Evolutionary conservation across 2,797 vertebrate genomes (phyloP), one percentile per base, ranked within the genome.

Genomic region (Xyrichtys novacula): DNA sequence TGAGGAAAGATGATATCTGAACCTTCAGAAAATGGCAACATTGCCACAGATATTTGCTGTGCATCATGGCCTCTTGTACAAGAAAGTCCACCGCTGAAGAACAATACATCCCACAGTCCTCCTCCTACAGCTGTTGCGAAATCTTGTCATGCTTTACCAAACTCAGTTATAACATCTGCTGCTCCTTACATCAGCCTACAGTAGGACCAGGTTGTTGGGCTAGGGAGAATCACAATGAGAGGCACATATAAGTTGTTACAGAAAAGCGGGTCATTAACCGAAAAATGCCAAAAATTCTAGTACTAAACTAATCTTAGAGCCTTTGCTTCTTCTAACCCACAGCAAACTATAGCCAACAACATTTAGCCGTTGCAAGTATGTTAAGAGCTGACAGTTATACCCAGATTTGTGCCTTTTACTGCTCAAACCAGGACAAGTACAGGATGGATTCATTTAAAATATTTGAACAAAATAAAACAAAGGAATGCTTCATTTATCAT

Each of bases 321-420:
- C 39, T 73, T 82, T 81, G 63, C 68, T 80, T 71, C 76, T 86
- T 88, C 38, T 76, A 76, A 80, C 42, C 50, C 74, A 74, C 83
- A 67, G 57, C 50, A 60, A 83, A 81, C 53, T 80, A 52, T 65
- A 79, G 58, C 43, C 63, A 60, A 65, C 54, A 54, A 65, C 50
- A 80, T 55, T 28, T 71, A 76, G 71, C 53, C 75, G 85, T 70
- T 54, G 52, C 68, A 85, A 71, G 66, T 78, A 76, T 67, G 86
- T 72, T 74, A 82, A 73, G 74, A 84, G n/a, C 67, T 78, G 73
- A 80, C 74, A 81, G 71, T 68, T 23, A 60, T 83, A 85, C 74
- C 61, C 71, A 85, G 80, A 80, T 88, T 84, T 90, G 91, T 92
- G 91, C 89, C 91, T 92, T 92, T 80, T 75, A 78, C 74, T 63